Conservation (phyloP, 92 coral and sea anemone species). For the Isaurus tuberculatus region DNA sequence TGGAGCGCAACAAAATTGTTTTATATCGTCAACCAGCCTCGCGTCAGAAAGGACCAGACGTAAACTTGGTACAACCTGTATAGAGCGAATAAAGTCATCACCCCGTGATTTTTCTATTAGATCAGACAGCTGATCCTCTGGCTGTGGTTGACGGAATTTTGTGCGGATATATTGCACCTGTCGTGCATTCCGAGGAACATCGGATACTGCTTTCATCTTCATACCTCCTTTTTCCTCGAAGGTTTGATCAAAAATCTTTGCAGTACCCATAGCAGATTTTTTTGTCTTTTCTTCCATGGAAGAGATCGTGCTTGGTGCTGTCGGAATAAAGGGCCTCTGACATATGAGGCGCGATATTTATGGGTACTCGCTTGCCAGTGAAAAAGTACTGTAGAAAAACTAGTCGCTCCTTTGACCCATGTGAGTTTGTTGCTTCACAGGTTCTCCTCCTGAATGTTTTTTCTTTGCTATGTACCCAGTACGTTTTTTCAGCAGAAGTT, state of each 20-base stretch:
- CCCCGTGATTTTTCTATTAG: constrained; percentile 37
- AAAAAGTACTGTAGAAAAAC: constrained; percentile 46
- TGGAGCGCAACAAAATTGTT: constrained; percentile 34
- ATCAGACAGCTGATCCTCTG: constrained; percentile 53
- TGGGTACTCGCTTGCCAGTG: constrained; percentile 39
- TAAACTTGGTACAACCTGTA: constrained; percentile 49
- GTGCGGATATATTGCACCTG: constrained; percentile 50
- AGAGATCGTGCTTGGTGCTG: constrained; percentile 27
- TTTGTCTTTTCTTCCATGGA: constrained; percentile 10
- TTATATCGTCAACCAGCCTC: constrained; percentile 22
- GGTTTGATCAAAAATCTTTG: constrained; percentile 52
- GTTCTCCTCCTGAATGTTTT: constrained; percentile 53
- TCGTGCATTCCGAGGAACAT: constrained; percentile 39
- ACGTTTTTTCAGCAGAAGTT: constrained; percentile 41
- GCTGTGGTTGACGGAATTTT: not conserved
- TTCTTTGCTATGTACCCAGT: constrained; percentile 55
- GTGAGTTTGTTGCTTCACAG: constrained; percentile 28
- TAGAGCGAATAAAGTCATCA: constrained; percentile 29
- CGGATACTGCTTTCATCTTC: constrained; percentile 26
- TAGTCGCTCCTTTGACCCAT: constrained; percentile 8
- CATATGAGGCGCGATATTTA: constrained; percentile 47
- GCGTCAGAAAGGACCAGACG: constrained; percentile 48
- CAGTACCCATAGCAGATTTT: constrained; percentile 37
- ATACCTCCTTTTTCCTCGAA: constrained; percentile 49
- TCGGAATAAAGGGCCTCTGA: constrained; percentile 45